Evolutionary conservation across 2,888 invertebrate genomes (phyloP).

Genomic region (Plebejus argus): DNA sequence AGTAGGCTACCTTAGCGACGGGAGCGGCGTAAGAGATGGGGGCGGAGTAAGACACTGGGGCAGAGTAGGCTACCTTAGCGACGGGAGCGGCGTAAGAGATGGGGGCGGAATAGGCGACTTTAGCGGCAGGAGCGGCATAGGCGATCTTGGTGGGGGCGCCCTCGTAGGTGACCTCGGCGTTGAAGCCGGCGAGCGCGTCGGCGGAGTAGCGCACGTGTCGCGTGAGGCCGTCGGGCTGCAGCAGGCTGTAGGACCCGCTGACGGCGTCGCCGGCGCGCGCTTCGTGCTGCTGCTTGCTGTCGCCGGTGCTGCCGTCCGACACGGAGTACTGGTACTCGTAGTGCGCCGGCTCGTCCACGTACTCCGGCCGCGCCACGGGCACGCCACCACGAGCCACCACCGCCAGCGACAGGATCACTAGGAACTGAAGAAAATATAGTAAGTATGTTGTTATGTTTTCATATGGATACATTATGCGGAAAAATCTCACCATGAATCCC

Average conservation of each 20-base stretch:
- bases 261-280: conserved; percentile 67
- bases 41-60: conserved; percentile 50
- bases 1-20: conserved; percentile 45
- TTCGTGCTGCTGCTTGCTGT: conserved; percentile 73
- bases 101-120: conserved; percentile 49
- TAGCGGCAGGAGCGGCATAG: conserved; percentile 56
- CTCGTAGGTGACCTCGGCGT: conserved; percentile 70
- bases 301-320: conserved; percentile 64
- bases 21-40: conserved; percentile 48
- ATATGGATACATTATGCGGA: background rate
- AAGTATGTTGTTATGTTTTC: background rate
- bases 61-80: conserved; percentile 48
- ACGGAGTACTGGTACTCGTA: conserved; percentile 73
- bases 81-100: conserved; percentile 49
- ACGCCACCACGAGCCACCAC: conserved; percentile 48
- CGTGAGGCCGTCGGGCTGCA: conserved; percentile 71
- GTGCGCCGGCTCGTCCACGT: conserved; percentile 64
- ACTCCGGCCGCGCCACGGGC: conserved; percentile 52
- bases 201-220: conserved; percentile 74
- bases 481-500: too few relatives aligned
- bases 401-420: conserved; percentile 59
- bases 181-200: conserved; percentile 69
- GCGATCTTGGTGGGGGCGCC: conserved; percentile 54
- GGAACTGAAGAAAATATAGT: conserved; percentile 43
- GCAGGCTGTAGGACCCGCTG: conserved; percentile 73